Conservation (phyloP, 2,888 invertebrate species). For the Ceramica pisi region DNA sequence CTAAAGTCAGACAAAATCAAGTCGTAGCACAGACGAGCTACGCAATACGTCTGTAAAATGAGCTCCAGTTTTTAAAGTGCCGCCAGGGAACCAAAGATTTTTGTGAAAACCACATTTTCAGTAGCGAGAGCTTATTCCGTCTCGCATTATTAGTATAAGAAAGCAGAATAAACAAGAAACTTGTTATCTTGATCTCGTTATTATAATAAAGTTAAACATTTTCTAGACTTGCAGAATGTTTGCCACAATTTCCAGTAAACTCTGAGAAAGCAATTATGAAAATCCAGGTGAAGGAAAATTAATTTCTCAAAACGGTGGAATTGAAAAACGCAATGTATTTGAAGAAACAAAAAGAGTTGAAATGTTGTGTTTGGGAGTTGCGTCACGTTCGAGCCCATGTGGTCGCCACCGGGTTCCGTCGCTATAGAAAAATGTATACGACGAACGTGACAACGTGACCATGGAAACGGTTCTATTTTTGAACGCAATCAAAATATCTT, state of each 20-base stretch:
- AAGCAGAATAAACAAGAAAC: slow-evolving; percentile 6
- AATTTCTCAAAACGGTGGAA: slow-evolving; percentile 33
- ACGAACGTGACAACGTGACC: slow-evolving; percentile 62
- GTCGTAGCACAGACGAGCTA: too few relatives aligned
- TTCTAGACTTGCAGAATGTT: neutral
- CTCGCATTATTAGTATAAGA: slow-evolving; percentile 18
- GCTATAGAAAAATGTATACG: slow-evolving; percentile 72
- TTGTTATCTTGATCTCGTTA: slow-evolving; percentile 24
- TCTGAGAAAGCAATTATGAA: slow-evolving; percentile 34
- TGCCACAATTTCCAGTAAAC: neutral
- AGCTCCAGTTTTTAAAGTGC: neutral
- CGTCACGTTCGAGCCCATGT: slow-evolving; percentile 69
- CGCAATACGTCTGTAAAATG: neutral
- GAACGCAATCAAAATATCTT: slow-evolving; percentile 53
- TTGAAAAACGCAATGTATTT: slow-evolving; percentile 53
- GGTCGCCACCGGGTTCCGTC: slow-evolving; percentile 63
- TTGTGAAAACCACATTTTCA: neutral
- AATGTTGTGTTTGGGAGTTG: slow-evolving; percentile 59
- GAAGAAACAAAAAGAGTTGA: slow-evolving; percentile 52
- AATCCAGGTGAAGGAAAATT: slow-evolving; percentile 26
- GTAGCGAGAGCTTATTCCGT: slow-evolving; percentile 13
- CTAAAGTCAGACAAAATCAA: neutral
- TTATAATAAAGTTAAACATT: slow-evolving; percentile 18
- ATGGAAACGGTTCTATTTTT: slow-evolving; percentile 49
- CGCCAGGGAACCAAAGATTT: neutral